Base-by-base conservation (phyloP, 2,797 vertebrate genomes). In the Lycodopsis pacificus region DNA sequence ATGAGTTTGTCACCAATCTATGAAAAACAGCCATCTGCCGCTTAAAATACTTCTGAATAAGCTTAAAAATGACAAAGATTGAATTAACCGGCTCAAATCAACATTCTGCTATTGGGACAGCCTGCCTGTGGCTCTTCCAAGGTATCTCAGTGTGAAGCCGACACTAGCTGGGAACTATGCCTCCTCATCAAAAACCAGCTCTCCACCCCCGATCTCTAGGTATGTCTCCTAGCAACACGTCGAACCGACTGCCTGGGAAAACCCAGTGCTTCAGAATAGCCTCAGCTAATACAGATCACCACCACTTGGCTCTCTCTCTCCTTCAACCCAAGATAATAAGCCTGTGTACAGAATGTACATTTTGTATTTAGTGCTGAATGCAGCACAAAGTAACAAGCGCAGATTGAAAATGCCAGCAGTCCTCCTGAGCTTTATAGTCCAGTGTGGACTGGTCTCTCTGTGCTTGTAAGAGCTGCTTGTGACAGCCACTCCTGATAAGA, bases 211-310 rank as follows among this genome's bases (percentile, higher is more conserved):
- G 65, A 86, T 92, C 89, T 88, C 84, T 65, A 81, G 86, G 82
- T 91, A 89, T 79, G 93, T 95, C 86, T 92, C 94, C 93, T 95
- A 94, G 94, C 93, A 95, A 95, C 93, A 80, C 88, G 78, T 92
- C 82, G 87, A 73, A 73, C 65, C 42, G 80, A 87, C 91, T 93
- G 91, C 90, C 83, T 91, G 90, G 93, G 93, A 94, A 94, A 92
- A 90, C 91, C 92, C 91, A 86, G 78, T 42, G 91, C 90, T 90
- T 94, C 81, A 88, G 89, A 92, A 93, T 84, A 88, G 89, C 83
- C 80, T 81, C 71, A 36, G 88, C 86, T 91, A 90, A 93, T 91
- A 90, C 83, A 90, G 92, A 91, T 92, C 93, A 91, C 78, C 81
- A 86, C 77, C 83, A 83, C 83, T 82, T 74, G 88, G 73, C 80